Conservation (phyloP, 2,888 invertebrate species). For the Phengaris arion region DNA sequence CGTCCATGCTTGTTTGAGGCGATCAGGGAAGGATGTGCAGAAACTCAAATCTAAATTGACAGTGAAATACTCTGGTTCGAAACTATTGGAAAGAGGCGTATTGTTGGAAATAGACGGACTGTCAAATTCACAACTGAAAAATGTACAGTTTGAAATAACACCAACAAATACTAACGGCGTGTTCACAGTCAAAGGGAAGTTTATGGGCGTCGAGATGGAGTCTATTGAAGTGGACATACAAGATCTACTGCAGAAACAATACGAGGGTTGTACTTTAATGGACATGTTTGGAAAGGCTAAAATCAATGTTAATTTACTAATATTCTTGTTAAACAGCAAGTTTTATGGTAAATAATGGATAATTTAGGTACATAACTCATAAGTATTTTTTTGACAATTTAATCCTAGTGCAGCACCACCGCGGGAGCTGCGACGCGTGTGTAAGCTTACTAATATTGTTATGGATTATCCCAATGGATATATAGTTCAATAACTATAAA, state of each 20-base stretch:
- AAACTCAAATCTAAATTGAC: conserved; percentile 81
- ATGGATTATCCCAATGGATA: no score
- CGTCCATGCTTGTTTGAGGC: conserved; percentile 74
- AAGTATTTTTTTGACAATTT: no score
- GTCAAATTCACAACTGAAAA: conserved; percentile 84
- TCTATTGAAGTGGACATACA: conserved; percentile 85
- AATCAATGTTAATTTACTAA: conserved; percentile 86
- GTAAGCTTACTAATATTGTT: no score
- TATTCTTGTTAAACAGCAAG: conserved; percentile 86
- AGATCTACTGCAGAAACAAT: conserved; percentile 86
- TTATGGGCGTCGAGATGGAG: conserved; percentile 88
- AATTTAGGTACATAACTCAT: background rate
- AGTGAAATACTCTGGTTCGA: conserved; percentile 83
- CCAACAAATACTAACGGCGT: conserved; percentile 83
- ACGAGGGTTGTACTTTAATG: conserved; percentile 87
- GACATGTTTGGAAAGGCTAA: conserved; percentile 89
- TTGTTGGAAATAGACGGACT: conserved; percentile 85
- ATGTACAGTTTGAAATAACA: conserved; percentile 86
- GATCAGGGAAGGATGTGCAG: conserved; percentile 70
- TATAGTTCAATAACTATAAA: background rate
- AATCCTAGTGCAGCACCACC: no score
- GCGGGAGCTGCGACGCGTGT: no score
- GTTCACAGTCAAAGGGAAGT: conserved; percentile 85
- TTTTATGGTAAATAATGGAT: conserved; percentile 81
- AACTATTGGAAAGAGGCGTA: conserved; percentile 85